Base-by-base conservation (phyloP, 2,888 invertebrate genomes). In the Ornithoptera alexandrae region DNA sequence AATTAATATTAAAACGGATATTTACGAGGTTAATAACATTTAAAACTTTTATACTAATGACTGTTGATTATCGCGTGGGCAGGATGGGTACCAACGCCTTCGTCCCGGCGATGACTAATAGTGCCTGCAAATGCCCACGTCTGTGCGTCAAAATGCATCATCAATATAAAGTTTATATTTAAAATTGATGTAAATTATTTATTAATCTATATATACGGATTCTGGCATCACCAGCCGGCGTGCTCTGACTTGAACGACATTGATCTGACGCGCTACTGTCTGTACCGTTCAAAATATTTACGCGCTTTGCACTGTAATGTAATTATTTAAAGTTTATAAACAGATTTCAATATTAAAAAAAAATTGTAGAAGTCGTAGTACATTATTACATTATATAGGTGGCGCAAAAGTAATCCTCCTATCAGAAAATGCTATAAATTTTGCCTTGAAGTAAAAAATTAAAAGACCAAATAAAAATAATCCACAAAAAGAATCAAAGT, bases 51-150 rank as follows among this genome's bases (percentile, higher is more conserved):
- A 46, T 42, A 60, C 36, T 17, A 42, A 53, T 15, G 61, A 61
- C 67, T 61, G 62, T 62, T 50, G 46, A 66, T 65, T 57, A 57
- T 6, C 61, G 62, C 62, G 69, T 69, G 65, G 69, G 69, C 50
- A 58, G 65, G 62, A 66, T 69, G 64, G 68, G 63, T 42, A 63
- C 22, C 61, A 39, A 65, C 65, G 69, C 65, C 65, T 66, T 69
- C 65, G 61, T 20, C n/a, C 62, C 46, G 57, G 10, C 58, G 69
- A 69, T 69, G 69, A 66, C 65, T 69, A 66, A 66, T 61, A 53
- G n/a, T 57, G 50, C 62, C 8, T 50, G 62, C 69, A 18, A 58
- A 24, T 63, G 22, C 53, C 50, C 39, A 62, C 58, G 56, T 46
- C 30, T 65, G 58, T 65, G 57, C 65, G 65, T 65, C 62, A 62